phyloP scores from a whole-genome alignment of 2,797 vertebrate genomes.

The Macroramphosus scolopax region DNA sequence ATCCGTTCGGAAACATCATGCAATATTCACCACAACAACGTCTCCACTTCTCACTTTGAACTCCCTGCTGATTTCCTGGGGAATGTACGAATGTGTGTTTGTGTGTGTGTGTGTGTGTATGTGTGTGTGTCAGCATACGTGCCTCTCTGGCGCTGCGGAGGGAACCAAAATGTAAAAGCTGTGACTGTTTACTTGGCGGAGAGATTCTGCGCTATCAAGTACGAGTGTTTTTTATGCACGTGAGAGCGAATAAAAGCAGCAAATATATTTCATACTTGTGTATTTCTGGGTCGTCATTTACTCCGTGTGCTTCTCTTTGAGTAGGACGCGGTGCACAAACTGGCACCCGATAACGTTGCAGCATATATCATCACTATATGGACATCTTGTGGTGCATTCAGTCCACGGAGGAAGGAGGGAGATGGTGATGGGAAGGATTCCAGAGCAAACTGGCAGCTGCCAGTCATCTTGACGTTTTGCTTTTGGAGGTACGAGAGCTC shows the following conservation, averaged over 20 bases:
- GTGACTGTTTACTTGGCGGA: constrained; percentile 16
- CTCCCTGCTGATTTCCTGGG: constrained; percentile 38
- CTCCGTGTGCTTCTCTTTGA: too few species aligned
- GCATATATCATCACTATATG: constrained; percentile 24
- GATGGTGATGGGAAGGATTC: neutral
- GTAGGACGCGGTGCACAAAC: too few species aligned
- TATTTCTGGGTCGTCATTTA: too few species aligned
- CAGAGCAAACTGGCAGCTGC: constrained; percentile 1
- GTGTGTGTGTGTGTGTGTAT: neutral
- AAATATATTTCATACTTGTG: too few species aligned
- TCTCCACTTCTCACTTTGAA: constrained; percentile 55
- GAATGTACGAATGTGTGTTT: constrained; percentile 23
- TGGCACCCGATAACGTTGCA: constrained; percentile 5
- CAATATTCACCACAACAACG: constrained; percentile 63
- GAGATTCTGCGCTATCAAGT: too few species aligned
- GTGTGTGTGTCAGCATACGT: neutral
- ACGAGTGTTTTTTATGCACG: too few species aligned
- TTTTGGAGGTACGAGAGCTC: too few species aligned
- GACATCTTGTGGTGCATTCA: constrained; percentile 2
- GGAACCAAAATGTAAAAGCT: constrained; percentile 22
- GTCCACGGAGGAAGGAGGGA: constrained; percentile 11
- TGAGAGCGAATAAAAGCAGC: too few species aligned
- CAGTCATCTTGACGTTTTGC: constrained; percentile 5
- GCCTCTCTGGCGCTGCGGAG: constrained; percentile 12
- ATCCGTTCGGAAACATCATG: constrained; percentile 50